Evolutionary conservation across 2,113 vertebrate genomes (phyloP), one percentile per base, ranked within the genome.

Genomic region (Ovibos moschatus): DNA sequence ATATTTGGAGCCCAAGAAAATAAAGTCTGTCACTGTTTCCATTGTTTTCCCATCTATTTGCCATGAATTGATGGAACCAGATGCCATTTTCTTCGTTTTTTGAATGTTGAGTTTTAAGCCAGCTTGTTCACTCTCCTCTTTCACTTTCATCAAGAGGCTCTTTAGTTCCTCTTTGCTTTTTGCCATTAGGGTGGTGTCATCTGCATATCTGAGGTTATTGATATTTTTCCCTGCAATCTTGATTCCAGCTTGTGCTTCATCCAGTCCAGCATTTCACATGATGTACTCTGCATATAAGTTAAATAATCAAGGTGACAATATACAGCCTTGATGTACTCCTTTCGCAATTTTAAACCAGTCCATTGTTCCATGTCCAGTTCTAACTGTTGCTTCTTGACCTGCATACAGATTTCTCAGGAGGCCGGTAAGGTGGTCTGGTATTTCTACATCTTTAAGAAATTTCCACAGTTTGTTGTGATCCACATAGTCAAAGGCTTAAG

Each of bases 271-370:
- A 12, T 71, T 71, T 71, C n/a, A 40, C 33, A 71, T 71, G 67
- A 71, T 36, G n/a, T 71, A 71, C 2, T 71, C n/a, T 71, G n/a
- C 67, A 23, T 6, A 40, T 23, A 36, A 71, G 19, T 23, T 71
- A 71, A 71, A 71, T 71, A 71, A 71, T 5, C 64, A 71, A 19
- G 64, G 64, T 71, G 64, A 71, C 64, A 71, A 36, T 12, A 71
- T 71, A 36, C 1, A 71, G 4, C 64, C 67, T 40, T 71, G 67
- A 71, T 0, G 2, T 40, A 40, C n/a, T 71, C n/a, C 67, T 71
- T 71, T 40, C 0, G 0, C 67, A 23, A 12, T 40, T 71, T 40
- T 23, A 11, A 36, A 71, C n/a, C n/a, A 71, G 19, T 71, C 67
- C 19, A 12, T 71, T 40, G 19, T 71, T 40, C 19, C 67, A 36